Base-by-base conservation (phyloP, 2,888 invertebrate species). In the Macaria notata region DNA sequence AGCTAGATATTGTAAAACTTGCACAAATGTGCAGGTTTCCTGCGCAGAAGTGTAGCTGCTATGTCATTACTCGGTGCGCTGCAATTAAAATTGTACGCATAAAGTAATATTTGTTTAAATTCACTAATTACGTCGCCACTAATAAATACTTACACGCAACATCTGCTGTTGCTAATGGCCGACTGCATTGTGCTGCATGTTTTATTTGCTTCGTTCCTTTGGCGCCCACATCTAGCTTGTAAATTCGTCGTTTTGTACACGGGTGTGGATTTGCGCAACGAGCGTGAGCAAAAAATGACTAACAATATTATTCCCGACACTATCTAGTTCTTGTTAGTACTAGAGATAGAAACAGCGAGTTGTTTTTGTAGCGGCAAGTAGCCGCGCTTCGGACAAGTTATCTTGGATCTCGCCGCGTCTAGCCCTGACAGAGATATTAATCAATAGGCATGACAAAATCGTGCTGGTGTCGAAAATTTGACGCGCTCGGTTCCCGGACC, bases 401-500 rank as follows among this genome's bases (percentile, higher is more conserved):
- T 86, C 86, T 70, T 61, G 64, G 73, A 84, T 86, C 83, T 78
- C 70, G 63, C 69, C 60, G 72, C 71, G 73, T 75, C 78, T 77
- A 76, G 60, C 50, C 30, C 59, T 48, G 75, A 76, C 72, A 68
- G 72, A 81, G 85, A 88, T 85, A 89, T 88, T 81, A 84, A 89
- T 88, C 88, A 86, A 76, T 71, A 62, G 68, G 78, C 81, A 88
- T 86, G 88, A 88, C 89, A 89, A 88, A 89, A 88, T 88, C 86
- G 84, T 88, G 86, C 84, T 72, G 83, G 88, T 89, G 90, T 88
- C 88, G 88, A 89, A 88, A 88, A 86, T 88, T 74, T 83, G 85
- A 82, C 79, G 81, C 78, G 75, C 70, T 68, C 69, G 61, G 73
- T 77, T 73, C 74, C 73, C 72, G 75, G 90, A 89, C 90, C 89